A percentile compares a stretch with the other conserved stretches of the same genome.
Conservation (phyloP, 2,113 vertebrate species). For the Archocentrus centrarchus region DNA sequence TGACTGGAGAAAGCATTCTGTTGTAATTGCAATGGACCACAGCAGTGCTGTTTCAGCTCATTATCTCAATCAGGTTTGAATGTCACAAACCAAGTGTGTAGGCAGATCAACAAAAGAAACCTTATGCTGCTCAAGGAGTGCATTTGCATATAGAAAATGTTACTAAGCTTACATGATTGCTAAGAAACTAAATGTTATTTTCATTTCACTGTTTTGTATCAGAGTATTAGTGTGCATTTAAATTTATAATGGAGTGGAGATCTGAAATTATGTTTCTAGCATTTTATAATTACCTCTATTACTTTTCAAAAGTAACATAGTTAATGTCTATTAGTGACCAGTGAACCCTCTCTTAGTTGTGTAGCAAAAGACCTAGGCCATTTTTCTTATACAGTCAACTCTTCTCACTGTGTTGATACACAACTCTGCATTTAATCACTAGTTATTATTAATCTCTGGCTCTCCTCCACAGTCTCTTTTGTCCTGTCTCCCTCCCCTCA, state of each 20-base stretch:
- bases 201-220: neutral
- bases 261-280: neutral
- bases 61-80: constrained; percentile 49
- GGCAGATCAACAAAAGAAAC: constrained; percentile 45
- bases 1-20: constrained; percentile 34
- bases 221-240: neutral
- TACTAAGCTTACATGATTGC: neutral
- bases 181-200: neutral
- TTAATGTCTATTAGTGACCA: too few species aligned
- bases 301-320: neutral
- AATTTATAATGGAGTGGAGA: neutral
- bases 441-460: too few species aligned
- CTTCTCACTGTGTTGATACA: too few species aligned
- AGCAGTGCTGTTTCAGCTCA: constrained; percentile 5
- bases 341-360: too few species aligned
- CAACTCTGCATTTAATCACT: too few species aligned
- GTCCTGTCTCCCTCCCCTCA: too few species aligned
- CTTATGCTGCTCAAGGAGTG: constrained; percentile 1
- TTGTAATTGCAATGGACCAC: constrained; percentile 33
- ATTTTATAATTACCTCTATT: neutral
- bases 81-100: constrained; percentile 49
- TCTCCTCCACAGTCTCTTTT: too few species aligned
- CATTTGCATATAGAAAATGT: constrained; percentile 37
- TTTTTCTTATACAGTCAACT: too few species aligned
- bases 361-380: too few species aligned